Evolutionary conservation across 2,113 vertebrate species (phyloP).

Genomic region (Nematolebias whitei): DNA sequence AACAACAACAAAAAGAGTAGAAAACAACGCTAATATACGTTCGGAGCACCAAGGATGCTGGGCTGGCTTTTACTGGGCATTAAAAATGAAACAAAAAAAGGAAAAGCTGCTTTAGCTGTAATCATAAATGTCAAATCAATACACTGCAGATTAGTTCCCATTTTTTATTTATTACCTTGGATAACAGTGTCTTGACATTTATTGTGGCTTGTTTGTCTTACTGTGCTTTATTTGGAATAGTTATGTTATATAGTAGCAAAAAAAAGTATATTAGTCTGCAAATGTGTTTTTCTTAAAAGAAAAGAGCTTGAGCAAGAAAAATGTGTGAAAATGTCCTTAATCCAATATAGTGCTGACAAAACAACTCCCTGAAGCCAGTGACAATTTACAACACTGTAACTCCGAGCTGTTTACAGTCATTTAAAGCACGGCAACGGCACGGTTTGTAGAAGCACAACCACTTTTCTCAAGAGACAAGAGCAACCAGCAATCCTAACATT

Average conservation of each 20-base stretch:
- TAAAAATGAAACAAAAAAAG: neutral
- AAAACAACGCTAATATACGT: neutral
- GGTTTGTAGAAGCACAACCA: neutral
- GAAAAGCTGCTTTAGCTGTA: neutral
- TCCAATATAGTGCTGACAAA: conserved; percentile 31
- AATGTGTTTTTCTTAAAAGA: conserved; percentile 13
- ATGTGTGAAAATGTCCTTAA: conserved; percentile 34
- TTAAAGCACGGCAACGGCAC: conserved; percentile 8
- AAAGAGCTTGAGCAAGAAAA: conserved; percentile 10
- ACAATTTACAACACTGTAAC: conserved; percentile 40
- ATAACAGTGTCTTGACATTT: neutral
- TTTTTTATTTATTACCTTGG: neutral
- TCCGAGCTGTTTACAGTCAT: conserved; percentile 26
- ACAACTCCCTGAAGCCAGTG: conserved; percentile 24
- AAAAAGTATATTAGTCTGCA: conserved; percentile 20
- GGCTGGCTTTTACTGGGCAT: neutral
- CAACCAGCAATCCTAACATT: conserved; percentile 30
- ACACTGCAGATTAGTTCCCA: neutral
- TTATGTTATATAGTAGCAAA: conserved; percentile 12
- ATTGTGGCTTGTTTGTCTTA: conserved; percentile 11
- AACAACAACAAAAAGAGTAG: neutral
- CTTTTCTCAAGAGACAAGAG: conserved; percentile 5
- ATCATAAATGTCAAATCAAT: neutral
- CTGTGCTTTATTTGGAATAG: neutral
- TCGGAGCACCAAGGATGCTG: no score